Evolutionary conservation across 1,140 invertebrate species (phyloP).

Genomic region (Diploscapter pachys): DNA sequence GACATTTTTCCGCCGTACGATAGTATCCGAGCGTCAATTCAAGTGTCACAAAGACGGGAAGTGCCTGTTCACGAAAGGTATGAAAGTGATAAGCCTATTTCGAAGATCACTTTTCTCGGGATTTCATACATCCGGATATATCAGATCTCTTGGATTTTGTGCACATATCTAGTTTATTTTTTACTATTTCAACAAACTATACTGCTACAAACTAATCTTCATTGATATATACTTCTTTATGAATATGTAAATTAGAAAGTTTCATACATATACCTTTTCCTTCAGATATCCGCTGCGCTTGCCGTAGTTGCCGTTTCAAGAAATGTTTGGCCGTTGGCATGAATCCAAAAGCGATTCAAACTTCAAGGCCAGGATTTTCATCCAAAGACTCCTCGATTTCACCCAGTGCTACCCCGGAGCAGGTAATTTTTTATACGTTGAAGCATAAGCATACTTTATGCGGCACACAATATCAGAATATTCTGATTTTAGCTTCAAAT

Average conservation of each 20-base stretch:
- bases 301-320: conserved; percentile 95
- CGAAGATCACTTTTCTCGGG: background rate
- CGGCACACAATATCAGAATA: too few species aligned
- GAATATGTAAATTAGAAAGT: background rate
- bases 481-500: too few species aligned
- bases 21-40: conserved; percentile 97
- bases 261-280: conserved; percentile 59
- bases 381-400: too few species aligned
- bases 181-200: conserved; percentile 71
- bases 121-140: background rate
- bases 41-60: conserved; percentile 90
- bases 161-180: conserved; percentile 59
- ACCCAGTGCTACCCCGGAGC: too few species aligned
- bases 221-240: background rate
- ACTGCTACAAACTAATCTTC: too few species aligned
- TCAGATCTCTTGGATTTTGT: background rate
- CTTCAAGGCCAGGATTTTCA: too few species aligned
- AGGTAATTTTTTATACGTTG: too few species aligned
- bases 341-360: conserved; percentile 56
- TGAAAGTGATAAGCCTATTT: conserved; percentile 6
- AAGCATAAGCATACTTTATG: too few species aligned
- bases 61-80: conserved; percentile 65
- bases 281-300: conserved; percentile 60
- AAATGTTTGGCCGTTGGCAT: conserved; percentile 96
- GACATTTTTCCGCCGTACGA: conserved; percentile 74